Evolutionary conservation across 23 tunicate species (phyloP).

Genomic region (Trididemnum clinides): DNA sequence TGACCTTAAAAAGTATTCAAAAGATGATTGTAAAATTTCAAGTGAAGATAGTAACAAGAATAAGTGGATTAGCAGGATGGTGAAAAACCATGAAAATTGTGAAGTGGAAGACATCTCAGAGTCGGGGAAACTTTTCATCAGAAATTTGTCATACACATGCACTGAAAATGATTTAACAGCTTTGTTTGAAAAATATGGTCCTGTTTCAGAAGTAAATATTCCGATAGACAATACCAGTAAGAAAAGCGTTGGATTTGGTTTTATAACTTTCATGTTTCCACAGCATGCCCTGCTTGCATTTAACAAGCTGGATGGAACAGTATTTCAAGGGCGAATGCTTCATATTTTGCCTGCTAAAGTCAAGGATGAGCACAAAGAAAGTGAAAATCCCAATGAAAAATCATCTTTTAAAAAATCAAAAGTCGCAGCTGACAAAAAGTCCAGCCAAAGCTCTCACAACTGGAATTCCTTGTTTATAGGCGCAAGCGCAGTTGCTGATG

Average conservation of each 20-base stretch:
- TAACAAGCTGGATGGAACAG: slow-evolving; percentile 73
- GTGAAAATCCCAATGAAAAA: background rate
- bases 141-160: slow-evolving; percentile 76
- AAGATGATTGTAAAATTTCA: background rate
- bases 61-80: slow-evolving; percentile 51
- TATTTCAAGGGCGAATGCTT: slow-evolving; percentile 88
- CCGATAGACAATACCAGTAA: slow-evolving; percentile 57
- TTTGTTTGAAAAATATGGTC: slow-evolving; percentile 59
- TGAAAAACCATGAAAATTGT: slow-evolving; percentile 37
- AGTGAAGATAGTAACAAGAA: background rate
- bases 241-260: slow-evolving; percentile 79
- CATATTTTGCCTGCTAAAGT: slow-evolving; percentile 85
- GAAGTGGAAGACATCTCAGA: slow-evolving; percentile 78
- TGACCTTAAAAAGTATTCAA: slow-evolving; percentile 15
- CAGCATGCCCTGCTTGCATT: slow-evolving; percentile 75
- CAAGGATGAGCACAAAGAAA: background rate
- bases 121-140: slow-evolving; percentile 81
- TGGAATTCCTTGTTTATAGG: slow-evolving; percentile 96
- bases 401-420: slow-evolving; percentile 65
- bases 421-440: slow-evolving; percentile 41
- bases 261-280: slow-evolving; percentile 76
- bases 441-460: slow-evolving; percentile 64
- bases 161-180: slow-evolving; percentile 79
- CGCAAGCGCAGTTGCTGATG: slow-evolving; percentile 90
- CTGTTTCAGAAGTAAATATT: slow-evolving; percentile 57